Percentiles rank a stretch among this genome's conserved stretches.
These are phyloP conservation scores for Romanogobio albipinnatus DNA, from an alignment of 2,113 vertebrate species.

Conservation along the genomic window DNA sequence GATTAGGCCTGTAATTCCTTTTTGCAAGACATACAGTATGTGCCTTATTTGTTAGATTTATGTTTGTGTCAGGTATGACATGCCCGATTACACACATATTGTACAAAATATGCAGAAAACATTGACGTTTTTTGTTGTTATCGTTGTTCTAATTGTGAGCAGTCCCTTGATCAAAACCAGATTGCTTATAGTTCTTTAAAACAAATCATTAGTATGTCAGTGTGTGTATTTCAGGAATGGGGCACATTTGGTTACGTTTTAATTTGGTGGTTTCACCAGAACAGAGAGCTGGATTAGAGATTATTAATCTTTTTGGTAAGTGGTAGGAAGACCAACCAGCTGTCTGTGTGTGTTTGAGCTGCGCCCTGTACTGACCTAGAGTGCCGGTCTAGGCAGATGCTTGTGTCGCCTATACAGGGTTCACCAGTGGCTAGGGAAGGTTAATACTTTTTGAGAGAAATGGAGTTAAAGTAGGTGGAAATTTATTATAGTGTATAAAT, in stretches of 20 bases:
- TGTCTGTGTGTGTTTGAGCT: neutral
- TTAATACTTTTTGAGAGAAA: neutral
- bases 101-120: neutral
- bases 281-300: neutral
- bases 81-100: neutral
- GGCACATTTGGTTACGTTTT: neutral
- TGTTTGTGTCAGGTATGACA: neutral
- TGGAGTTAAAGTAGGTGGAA: no score
- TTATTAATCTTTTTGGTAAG: conserved; percentile 1
- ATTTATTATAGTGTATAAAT: neutral
- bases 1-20: neutral
- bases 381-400: neutral
- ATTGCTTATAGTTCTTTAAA: neutral
- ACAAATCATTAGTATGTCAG: neutral
- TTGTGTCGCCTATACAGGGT: neutral
- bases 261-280: neutral
- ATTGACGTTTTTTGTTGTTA: neutral
- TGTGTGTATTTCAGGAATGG: neutral
- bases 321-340: neutral
- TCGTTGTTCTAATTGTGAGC: neutral
- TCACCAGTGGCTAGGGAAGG: neutral
- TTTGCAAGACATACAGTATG: neutral
- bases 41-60: neutral
- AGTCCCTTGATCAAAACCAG: neutral
- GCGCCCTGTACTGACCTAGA: neutral